Percentiles rank a stretch among this genome's conserved stretches.
phyloP scores from a whole-genome alignment of 1,140 invertebrate genomes.

The Pseudoatta argentina region DNA sequence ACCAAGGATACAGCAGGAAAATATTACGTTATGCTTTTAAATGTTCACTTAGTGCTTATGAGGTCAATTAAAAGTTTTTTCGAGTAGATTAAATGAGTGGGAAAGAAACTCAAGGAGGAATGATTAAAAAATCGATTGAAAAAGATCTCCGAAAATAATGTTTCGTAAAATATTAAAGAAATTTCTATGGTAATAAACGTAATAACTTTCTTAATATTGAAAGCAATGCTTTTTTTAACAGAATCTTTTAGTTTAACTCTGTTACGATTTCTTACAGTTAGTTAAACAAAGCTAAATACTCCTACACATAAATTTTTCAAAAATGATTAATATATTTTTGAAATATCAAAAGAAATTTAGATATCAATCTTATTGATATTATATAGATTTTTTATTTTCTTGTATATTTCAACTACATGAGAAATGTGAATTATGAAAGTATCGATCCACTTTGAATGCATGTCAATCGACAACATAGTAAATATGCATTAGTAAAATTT shows the following conservation, averaged over 20 bases:
- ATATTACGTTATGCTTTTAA: not conserved
- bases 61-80: conserved; percentile 13
- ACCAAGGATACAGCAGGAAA: not conserved
- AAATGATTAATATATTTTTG: conserved; percentile 27
- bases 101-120: not conserved
- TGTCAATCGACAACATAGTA: not conserved
- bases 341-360: not conserved
- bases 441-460: conserved; percentile 24
- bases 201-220: conserved; percentile 10
- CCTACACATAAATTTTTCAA: not conserved
- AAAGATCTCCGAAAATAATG: not conserved
- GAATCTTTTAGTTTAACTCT: not conserved
- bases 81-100: not conserved
- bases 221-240: not conserved
- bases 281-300: not conserved
- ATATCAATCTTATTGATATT: not conserved
- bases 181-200: not conserved
- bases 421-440: conserved; percentile 22
- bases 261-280: conserved; percentile 6
- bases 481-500: conserved; percentile 18
- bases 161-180: not conserved
- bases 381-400: not conserved
- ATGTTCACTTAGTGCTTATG: not conserved
- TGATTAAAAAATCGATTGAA: not conserved
- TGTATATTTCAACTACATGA: conserved; percentile 15